Evolutionary conservation across 1,140 invertebrate species (phyloP).

Genomic region (Calephelis nemesis): DNA sequence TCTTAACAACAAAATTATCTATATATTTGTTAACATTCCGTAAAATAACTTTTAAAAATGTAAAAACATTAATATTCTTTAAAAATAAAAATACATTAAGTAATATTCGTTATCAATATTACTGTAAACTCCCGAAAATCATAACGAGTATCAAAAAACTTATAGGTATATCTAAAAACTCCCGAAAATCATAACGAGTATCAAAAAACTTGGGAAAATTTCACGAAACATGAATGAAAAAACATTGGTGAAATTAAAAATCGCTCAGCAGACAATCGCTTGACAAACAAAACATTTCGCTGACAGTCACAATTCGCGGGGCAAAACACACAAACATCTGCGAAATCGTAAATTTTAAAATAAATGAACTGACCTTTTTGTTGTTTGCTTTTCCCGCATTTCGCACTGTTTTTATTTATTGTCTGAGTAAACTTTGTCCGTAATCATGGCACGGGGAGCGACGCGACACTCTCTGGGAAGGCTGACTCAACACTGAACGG

Average conservation of each 20-base stretch:
- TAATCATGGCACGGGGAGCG: constrained; percentile 38
- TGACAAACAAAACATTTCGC: constrained; percentile 29
- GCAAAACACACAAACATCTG: constrained; percentile 4
- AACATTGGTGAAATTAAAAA: constrained; percentile 19
- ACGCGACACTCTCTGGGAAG: constrained; percentile 20
- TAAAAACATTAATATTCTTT: no score
- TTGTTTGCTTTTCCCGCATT: constrained; percentile 32
- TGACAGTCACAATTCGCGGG: constrained; percentile 19
- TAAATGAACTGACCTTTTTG: constrained; percentile 29
- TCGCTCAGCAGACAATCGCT: constrained; percentile 29
- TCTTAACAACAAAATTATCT: no score
- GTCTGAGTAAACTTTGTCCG: constrained; percentile 50
- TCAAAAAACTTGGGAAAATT: background rate
- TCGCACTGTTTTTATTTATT: constrained; percentile 40
- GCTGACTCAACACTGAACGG: constrained; percentile 24
- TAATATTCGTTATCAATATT: no score
- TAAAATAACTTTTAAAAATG: no score
- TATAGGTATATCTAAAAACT: background rate
- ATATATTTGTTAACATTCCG: no score
- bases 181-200: no score
- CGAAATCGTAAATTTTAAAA: constrained; percentile 20
- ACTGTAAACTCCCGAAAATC: background rate
- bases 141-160: background rate
- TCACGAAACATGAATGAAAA: background rate
- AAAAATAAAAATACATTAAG: no score